Base-by-base conservation (phyloP, 2,888 invertebrate species). In the Eulithis prunata region DNA sequence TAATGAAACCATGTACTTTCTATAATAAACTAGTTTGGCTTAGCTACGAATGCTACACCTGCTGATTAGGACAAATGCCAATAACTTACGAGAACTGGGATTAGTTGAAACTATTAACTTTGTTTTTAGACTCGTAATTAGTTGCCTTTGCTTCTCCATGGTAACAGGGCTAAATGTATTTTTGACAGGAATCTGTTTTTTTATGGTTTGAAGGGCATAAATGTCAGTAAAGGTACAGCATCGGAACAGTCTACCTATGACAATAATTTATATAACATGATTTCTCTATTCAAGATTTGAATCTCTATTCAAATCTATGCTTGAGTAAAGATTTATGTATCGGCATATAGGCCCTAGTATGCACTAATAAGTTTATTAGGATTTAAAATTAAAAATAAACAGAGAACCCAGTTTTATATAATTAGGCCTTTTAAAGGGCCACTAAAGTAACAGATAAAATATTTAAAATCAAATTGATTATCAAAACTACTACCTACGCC, bases 21-120 rank as follows among this genome's bases (percentile, higher is more conserved):
- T 54, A 52, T 36, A 43, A 12, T 54, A 47, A 32, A 65, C 46
- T 41, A 14, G 36, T 32, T 57, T n/a, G 38, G 32, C 49, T 38
- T 56, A 52, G 56, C 55, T 59, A 54, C 58, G n/a, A 28, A 6
- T n/a, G 54, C 60, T 68, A 56, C 36, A 62, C 63, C 62, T 59
- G 53, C 57, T 63, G 56, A 64, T 69, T 69, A 64, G 63, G 67
- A 66, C 21, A 21, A 38, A 45, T 69, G 69, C 69, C 69, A 68
- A 67, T 46, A 62, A n/a, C 8, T 43, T 32, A 56, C 5, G 21
- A 51, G 32, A 53, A 46, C 43, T 2, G 14, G 36, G 38, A 60
- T 60, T 7, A 45, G 41, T 43, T 52, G n/a, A 49, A 58, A 49
- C n/a, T 51, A 28, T 41, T 41, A 43, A 49, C 21, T 49, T 49